Evolutionary conservation across 1,140 invertebrate species (phyloP).

Genomic region (Leguminivora glycinivorella): DNA sequence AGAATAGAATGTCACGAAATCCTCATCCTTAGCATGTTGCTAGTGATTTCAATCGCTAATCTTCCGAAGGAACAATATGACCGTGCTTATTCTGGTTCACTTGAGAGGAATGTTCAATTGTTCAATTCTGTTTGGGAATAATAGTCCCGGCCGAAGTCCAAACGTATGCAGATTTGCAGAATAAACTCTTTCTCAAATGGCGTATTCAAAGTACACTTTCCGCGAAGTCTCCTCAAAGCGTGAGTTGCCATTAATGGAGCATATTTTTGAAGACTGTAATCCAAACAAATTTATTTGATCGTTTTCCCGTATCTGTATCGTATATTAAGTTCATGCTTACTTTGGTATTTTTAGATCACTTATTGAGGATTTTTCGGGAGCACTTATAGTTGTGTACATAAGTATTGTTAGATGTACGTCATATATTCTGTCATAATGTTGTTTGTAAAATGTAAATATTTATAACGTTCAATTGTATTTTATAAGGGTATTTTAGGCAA

Average conservation of each 20-base stretch:
- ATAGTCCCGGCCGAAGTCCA: conserved; percentile 1
- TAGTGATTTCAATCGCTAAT: no score
- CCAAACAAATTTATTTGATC: conserved; percentile 10
- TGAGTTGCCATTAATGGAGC: conserved; percentile 32
- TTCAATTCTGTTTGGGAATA: conserved; percentile 21
- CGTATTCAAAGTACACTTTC: conserved; percentile 44
- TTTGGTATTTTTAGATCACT: neutral
- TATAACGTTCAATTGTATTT: neutral
- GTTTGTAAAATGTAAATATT: neutral
- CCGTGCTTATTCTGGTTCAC: no score
- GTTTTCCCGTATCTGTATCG: neutral
- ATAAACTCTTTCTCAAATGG: conserved; percentile 42
- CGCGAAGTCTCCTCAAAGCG: conserved; percentile 46
- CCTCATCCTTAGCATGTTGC: no score
- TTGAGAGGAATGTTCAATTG: neutral
- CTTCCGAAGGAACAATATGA: no score
- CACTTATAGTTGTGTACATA: neutral
- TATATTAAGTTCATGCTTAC: neutral
- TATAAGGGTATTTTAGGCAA: no score
- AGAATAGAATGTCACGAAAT: no score
- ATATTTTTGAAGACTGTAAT: neutral
- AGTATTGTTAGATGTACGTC: neutral
- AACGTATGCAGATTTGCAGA: conserved; percentile 37
- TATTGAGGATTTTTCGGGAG: neutral
- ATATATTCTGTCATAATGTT: neutral